Evolutionary conservation across 2,797 vertebrate genomes (phyloP), one percentile per base, ranked within the genome.

Genomic region (Anisognathus igniventris): DNA sequence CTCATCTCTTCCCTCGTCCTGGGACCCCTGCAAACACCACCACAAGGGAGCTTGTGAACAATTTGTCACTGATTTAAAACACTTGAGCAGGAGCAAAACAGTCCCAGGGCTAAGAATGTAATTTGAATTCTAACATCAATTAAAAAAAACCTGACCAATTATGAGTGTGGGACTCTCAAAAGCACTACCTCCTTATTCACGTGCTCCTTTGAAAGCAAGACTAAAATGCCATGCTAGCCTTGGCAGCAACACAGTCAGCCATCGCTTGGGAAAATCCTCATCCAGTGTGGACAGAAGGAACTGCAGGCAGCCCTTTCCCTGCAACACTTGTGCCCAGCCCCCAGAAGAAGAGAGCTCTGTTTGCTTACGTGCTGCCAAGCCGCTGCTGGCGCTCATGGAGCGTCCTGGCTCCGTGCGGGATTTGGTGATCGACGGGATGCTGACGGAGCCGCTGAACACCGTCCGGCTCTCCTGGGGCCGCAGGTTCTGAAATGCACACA

Each of bases 351-450:
- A 24, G 3, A 40, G 44, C 42, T 57, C 47, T 31, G 76, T 77
- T 68, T 84, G 99, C 99, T 99, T 98, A 99, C 99, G 98, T 97
- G 99, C 98, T 86, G 98, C 99, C 77, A 99, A 97, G 21, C 99
- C 99, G 2, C 99, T 99, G 98, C 99, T 99, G 27, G 99, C 99
- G 3, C 99, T 99, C 99, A 99, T 99, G 61, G 99, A 99, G 24
- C 99, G 98, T 5, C 99, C 99, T 2, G 99, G 99, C 91, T 99
- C 99, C 2, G 97, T 98, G 91, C 99, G 98, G 97, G 99, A 98
- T 95, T 99, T 99, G 14, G 98, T 98, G 98, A 99, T 99, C 20
- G 99, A 99, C 5, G 99, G 99, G 96, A 99, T 99, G 94, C 99
- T 99, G 98, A 99, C 99, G 0, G 99, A 99, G 39, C 99, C 99